phyloP scores from a whole-genome alignment of 2,113 vertebrate genomes.

The Eulacestoma nigropectus region DNA sequence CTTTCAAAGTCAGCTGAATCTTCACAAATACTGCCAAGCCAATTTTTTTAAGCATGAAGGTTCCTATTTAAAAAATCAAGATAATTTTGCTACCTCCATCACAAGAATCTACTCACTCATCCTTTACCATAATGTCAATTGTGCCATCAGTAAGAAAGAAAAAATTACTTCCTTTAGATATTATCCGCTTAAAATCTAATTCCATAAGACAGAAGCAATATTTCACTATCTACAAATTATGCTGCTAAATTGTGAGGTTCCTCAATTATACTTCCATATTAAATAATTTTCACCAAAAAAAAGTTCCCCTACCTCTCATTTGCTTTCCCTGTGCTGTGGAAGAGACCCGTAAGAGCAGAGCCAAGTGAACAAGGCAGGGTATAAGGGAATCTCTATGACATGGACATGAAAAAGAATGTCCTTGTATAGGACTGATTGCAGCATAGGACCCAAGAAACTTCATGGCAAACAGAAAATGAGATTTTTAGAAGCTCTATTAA shows the following conservation, averaged over 20 bases:
- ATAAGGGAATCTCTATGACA: not conserved
- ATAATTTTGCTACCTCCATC: not conserved
- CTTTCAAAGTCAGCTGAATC: not conserved
- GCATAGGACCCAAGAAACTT: not conserved
- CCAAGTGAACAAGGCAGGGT: not conserved
- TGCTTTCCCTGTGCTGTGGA: not conserved
- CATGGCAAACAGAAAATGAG: not conserved
- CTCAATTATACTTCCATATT: not conserved
- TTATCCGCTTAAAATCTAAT: not conserved
- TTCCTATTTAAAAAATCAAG: not conserved
- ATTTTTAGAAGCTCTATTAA: not conserved
- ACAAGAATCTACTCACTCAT: not conserved
- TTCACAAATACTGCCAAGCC: not conserved
- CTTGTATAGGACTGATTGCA: not conserved
- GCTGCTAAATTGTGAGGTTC: not conserved
- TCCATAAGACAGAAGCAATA: not conserved
- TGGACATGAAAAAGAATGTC: not conserved
- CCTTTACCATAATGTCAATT: not conserved
- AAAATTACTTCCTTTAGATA: not conserved
- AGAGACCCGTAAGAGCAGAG: not conserved
- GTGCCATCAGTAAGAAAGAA: not conserved
- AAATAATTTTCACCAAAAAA: not conserved
- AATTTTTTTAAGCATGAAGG: not conserved
- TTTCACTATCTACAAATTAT: not conserved
- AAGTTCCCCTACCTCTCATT: not conserved